Conservation (phyloP, 2,797 vertebrate genomes). For the Leptatherina wallacei region DNA sequence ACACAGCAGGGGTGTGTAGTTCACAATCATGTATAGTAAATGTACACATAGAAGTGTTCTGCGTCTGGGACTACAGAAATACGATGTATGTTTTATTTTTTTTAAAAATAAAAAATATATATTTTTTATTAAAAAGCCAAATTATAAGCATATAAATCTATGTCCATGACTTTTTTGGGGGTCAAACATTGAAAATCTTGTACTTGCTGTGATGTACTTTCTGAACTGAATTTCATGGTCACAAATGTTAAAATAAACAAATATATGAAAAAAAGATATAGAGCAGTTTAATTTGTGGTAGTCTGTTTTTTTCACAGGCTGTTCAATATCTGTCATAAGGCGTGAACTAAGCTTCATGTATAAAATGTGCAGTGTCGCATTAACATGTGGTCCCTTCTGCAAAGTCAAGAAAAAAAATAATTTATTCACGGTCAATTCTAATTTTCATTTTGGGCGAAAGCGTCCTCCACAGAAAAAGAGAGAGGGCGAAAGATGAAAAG, state of each 20-base stretch:
- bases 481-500: constrained; percentile 41
- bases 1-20: constrained; percentile 41
- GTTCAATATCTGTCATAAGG: background rate
- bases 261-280: background rate
- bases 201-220: background rate
- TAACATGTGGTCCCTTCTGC: constrained; percentile 15
- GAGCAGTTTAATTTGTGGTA: background rate
- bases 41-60: constrained; percentile 16
- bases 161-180: background rate
- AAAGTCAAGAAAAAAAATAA: constrained; percentile 7
- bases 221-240: background rate
- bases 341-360: background rate
- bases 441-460: constrained; percentile 41
- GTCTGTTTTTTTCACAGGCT: background rate
- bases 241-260: background rate
- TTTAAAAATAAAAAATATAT: no score
- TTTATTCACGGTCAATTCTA: constrained; percentile 35
- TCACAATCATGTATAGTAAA: constrained; percentile 38
- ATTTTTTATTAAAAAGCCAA: no score
- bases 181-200: background rate
- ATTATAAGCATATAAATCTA: no score
- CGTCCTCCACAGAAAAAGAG: constrained; percentile 18
- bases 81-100: background rate
- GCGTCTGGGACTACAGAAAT: background rate
- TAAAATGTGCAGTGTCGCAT: constrained; percentile 8